These are phyloP conservation scores for Tortrix viridana DNA, from an alignment of 2,888 invertebrate genomes.

Conservation along the genomic window DNA sequence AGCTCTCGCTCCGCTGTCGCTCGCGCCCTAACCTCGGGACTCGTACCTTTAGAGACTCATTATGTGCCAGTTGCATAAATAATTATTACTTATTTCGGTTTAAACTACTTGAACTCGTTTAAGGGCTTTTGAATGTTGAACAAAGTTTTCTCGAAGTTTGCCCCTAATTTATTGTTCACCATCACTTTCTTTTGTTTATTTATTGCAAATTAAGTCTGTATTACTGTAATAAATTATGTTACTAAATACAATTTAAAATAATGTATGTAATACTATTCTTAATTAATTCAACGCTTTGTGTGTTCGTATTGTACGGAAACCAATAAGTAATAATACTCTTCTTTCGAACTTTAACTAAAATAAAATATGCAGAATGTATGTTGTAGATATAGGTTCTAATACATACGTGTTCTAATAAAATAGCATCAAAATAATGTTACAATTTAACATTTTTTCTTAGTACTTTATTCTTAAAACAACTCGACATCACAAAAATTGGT, in stretches of 20 bases:
- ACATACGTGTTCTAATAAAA: not conserved
- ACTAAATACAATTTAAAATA: slow-evolving; percentile 9
- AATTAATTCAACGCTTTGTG: no score
- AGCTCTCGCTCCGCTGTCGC: no score
- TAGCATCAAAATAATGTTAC: not conserved
- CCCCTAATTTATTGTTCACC: slow-evolving; percentile 80
- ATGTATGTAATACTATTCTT: not conserved
- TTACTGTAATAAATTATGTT: slow-evolving; percentile 57
- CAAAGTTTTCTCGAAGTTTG: slow-evolving; percentile 77
- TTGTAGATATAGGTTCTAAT: no score
- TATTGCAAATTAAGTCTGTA: slow-evolving; percentile 61
- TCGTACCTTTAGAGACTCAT: no score
- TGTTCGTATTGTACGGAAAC: no score
- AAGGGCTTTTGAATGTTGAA: slow-evolving; percentile 78
- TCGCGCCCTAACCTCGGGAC: no score
- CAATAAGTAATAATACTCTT: no score
- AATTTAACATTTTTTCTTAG: no score
- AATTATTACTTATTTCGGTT: slow-evolving; percentile 79
- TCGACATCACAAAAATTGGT: not conserved
- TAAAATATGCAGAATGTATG: no score
- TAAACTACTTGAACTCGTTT: slow-evolving; percentile 82
- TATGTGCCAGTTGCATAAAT: no score
- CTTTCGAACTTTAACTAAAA: no score
- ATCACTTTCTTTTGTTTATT: slow-evolving; percentile 73
- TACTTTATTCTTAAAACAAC: no score